A percentile compares a stretch with the other conserved stretches of the same genome.
phyloP scores from a whole-genome alignment of 2,888 invertebrate species.

The Drosophila villosipedis region DNA sequence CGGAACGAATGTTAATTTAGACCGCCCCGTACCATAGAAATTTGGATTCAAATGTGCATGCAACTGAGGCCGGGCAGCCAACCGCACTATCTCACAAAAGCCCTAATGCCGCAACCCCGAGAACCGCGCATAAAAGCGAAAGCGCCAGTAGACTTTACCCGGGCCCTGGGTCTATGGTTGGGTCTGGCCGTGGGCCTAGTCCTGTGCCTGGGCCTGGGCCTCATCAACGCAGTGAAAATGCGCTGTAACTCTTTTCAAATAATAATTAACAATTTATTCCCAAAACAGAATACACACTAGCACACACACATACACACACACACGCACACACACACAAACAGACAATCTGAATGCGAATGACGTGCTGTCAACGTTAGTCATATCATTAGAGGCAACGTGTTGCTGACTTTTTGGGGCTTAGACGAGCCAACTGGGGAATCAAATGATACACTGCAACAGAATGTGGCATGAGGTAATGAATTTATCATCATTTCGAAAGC shows the following conservation, averaged over 20 bases:
- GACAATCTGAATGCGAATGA: conserved; percentile 70
- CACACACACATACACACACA: conserved; percentile 28
- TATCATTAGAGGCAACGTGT: conserved; percentile 83
- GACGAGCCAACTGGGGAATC: conserved; percentile 53
- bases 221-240: conserved; percentile 52
- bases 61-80: conserved; percentile 50
- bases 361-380: conserved; percentile 79
- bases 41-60: conserved; percentile 75
- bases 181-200: conserved; percentile 1
- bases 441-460: conserved; percentile 58
- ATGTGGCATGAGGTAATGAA: neutral
- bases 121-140: conserved; percentile 48
- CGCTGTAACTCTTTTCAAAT: conserved; percentile 81
- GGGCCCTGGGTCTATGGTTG: neutral
- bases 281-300: conserved; percentile 64
- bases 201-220: conserved; percentile 3
- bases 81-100: conserved; percentile 58
- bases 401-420: conserved; percentile 71
- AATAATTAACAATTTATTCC: conserved; percentile 81
- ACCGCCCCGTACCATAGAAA: conserved; percentile 50
- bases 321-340: conserved; percentile 34
- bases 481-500: neutral
- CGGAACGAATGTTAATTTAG: conserved; percentile 75
- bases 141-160: conserved; percentile 35
- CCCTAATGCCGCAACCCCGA: conserved; percentile 28